Evolutionary conservation across 2,888 invertebrate genomes (phyloP), one percentile per base, ranked within the genome.

Genomic region (Ferrisia virgata): DNA sequence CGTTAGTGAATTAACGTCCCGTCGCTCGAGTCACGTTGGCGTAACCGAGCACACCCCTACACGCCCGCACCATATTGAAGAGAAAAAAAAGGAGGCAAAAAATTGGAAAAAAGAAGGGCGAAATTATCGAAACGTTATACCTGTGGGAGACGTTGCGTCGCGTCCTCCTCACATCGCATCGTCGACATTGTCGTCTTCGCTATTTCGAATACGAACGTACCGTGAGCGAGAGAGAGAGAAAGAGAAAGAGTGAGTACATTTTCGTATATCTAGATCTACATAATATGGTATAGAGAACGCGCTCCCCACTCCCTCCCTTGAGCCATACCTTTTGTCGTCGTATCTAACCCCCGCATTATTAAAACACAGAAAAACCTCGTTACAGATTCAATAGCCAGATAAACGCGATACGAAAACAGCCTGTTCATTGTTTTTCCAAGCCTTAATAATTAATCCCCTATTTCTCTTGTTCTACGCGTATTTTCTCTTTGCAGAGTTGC

Each of bases 51-150:
- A 18, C 47, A 15, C 43, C 13, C 13, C n/a, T n/a, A n/a, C n/a
- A n/a, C n/a, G n/a, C n/a, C 39, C 39, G 11, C 39, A 39, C 11
- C 39, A 11, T 39, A 8, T 5, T 8, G 39, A 39, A 11, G 6
- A 8, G 39, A 5, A 11, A 39, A 25, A 28, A 64, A 53, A 8
- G 18, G 58, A 13, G 58, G 11, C 11, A 28, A 28, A 64, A 9
- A 25, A 53, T 8, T 53, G 28, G 9, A 28, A 64, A 64, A 64
- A 64, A 64, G 58, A 28, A 22, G 43, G 28, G 43, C 36, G 43
- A 40, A 43, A 79, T 79, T 39, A 40, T 79, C 43, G 79, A 39
- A 79, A 79, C 79, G 79, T 40, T 79, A 79, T 40, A 79, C 79
- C 79, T 79, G 79, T 79, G 79, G 79, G 79, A 79, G 79, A 79